Evolutionary conservation across 2,797 vertebrate species (phyloP).

Genomic region (Poeciliopsis turneri): DNA sequence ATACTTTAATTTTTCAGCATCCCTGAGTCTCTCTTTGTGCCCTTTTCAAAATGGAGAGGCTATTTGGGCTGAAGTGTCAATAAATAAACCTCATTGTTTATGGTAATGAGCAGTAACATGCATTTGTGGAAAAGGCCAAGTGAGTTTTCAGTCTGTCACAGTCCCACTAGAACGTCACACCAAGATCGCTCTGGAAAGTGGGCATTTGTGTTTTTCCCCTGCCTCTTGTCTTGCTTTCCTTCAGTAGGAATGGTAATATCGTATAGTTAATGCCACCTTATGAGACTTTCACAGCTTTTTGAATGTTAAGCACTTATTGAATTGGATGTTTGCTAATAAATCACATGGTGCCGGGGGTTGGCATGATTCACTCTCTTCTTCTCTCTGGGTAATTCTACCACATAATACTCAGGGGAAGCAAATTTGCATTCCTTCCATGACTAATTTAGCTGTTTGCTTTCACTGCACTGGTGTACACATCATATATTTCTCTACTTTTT

Average conservation of each 20-base stretch:
- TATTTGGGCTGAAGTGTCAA: constrained; percentile 72
- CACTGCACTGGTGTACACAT: constrained; percentile 68
- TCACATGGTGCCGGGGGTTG: constrained; percentile 63
- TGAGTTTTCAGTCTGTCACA: constrained; percentile 65
- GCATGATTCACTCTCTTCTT: constrained; percentile 76
- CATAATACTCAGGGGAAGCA: constrained; percentile 73
- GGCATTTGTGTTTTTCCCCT: constrained; percentile 61
- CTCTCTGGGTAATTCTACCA: constrained; percentile 74
- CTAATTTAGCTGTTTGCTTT: constrained; percentile 79
- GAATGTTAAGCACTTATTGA: constrained; percentile 82
- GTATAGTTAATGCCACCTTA: constrained; percentile 66
- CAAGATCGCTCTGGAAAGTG: constrained; percentile 51
- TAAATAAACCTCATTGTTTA: constrained; percentile 79
- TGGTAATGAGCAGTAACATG: constrained; percentile 79
- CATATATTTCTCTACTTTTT: constrained; percentile 57
- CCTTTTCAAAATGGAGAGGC: constrained; percentile 76
- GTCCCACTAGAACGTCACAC: constrained; percentile 53
- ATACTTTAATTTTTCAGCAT: constrained; percentile 30
- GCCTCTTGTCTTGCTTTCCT: constrained; percentile 43
- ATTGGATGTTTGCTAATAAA: constrained; percentile 83
- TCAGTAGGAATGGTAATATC: constrained; percentile 57
- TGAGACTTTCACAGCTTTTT: constrained; percentile 70
- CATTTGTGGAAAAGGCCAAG: constrained; percentile 72
- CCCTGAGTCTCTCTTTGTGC: constrained; percentile 35
- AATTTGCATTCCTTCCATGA: constrained; percentile 74